Conservation (phyloP, 2,797 vertebrate genomes). For the Sebastolobus alascanus region DNA sequence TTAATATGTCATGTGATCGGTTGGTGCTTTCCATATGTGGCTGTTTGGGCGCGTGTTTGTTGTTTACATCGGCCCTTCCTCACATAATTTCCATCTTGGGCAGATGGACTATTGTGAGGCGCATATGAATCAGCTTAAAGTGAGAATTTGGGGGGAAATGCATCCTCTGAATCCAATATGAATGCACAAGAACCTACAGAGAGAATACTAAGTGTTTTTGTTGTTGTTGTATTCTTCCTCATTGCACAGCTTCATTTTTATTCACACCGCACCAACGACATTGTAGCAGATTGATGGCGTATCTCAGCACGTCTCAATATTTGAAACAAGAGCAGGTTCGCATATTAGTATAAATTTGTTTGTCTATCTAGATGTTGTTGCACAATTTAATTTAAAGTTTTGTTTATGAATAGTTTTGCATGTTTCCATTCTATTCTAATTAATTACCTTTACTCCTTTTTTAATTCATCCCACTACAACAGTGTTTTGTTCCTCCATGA, state of each 20-base stretch:
- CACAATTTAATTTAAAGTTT: background rate
- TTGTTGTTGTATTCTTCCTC: background rate
- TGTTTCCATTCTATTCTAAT: background rate
- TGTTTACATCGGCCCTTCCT: background rate
- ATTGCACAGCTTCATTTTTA: slow-evolving; percentile 6
- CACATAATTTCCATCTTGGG: slow-evolving; percentile 4
- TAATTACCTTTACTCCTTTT: background rate
- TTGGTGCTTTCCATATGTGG: background rate
- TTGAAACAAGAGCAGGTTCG: background rate
- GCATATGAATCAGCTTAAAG: slow-evolving; percentile 9
- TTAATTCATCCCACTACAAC: background rate
- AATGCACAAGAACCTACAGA: background rate
- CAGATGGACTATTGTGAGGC: background rate
- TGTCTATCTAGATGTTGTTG: background rate
- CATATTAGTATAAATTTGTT: background rate
- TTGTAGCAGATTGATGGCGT: background rate
- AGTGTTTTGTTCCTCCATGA: background rate
- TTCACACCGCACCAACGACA: background rate
- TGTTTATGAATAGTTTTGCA: background rate
- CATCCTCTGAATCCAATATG: background rate
- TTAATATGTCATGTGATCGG: background rate
- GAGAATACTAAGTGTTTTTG: slow-evolving; percentile 7
- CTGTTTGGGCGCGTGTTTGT: background rate
- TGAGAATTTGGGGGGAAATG: background rate
- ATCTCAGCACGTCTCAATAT: background rate